Base-by-base conservation (phyloP, 1,140 invertebrate species). In the Melanaphis sacchari region DNA sequence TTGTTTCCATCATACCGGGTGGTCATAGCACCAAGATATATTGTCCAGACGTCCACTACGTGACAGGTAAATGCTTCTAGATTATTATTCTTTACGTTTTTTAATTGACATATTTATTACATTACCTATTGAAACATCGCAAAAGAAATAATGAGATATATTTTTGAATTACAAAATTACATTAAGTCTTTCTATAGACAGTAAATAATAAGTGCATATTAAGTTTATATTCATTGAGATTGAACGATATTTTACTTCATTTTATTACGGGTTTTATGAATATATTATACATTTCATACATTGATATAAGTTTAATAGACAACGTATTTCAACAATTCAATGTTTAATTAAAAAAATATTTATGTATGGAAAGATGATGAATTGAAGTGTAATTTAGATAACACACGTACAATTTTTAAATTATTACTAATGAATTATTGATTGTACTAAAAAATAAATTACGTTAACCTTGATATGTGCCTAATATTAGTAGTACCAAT, bases 51-150 rank as follows among this genome's bases (percentile, higher is more conserved):
- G 91, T 93, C 26, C 91, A 43, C 46, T 85, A 93, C 91, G 91
- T 93, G 91, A 93, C 91, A 93, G 91, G 91, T 84, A 85, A 93
- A 93, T 93, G 91, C 76, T n/a, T 85, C 40, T 49, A 85, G 36
- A 93, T 84, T 84, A 93, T 85, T 84, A 85, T 93, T 93, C 81
- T 84, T 40, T 84, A 40, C 91, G 22, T 93, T 93, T 93, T 85
- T 84, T 93, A 93, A 93, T 93, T 93, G 91, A 93, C 76, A 93
- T 93, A 93, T 93, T 93, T 93, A 93, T 93, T 93, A 85, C 38
- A 84, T 54, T 41, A 38, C 43, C 36, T 46, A 52, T 52, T 93
- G 66, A 82, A 41, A 93, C 43, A 93, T 92, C n/a, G 31, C 76
- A 46, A 24, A 26, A 81, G 66, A 92, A 81, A 54, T 93, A 93